A percentile compares a stretch with the other conserved stretches of the same genome.
Conservation (phyloP, 2,113 vertebrate species). For the Guaruba guarouba region DNA sequence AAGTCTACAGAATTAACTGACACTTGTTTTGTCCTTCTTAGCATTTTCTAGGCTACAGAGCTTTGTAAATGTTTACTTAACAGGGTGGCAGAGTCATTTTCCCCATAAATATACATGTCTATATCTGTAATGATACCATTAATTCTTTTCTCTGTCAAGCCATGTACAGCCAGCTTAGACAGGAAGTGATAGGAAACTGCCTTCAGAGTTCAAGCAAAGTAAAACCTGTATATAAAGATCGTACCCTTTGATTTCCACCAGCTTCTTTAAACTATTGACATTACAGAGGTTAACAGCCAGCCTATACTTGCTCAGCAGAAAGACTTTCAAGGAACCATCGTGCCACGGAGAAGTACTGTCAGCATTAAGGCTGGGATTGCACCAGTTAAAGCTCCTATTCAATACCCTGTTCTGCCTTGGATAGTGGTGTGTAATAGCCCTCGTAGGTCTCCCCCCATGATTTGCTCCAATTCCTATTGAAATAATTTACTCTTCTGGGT, state of each 20-base stretch:
- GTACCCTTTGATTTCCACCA: not conserved
- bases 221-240: not conserved
- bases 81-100: not conserved
- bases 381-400: not conserved
- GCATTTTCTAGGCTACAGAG: conserved; percentile 1
- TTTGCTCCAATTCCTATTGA: not conserved
- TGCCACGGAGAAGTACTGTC: not conserved
- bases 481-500: not conserved
- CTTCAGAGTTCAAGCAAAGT: not conserved
- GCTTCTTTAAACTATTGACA: not conserved
- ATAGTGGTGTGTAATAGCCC: not conserved
- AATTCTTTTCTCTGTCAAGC: not conserved
- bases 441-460: not conserved
- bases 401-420: not conserved
- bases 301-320: not conserved
- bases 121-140: not conserved
- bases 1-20: conserved; percentile 45
- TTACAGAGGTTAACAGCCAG: not conserved
- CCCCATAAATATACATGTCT: not conserved
- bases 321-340: not conserved
- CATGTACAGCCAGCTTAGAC: not conserved
- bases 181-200: not conserved
- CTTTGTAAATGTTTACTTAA: conserved; percentile 44
- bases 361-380: not conserved
- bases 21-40: conserved; percentile 33